A percentile compares a stretch with the other conserved stretches of the same genome.
These are phyloP conservation scores for Acropora tenuis DNA, from an alignment of 64 coral and sea anemone species.

Conservation along the genomic window DNA sequence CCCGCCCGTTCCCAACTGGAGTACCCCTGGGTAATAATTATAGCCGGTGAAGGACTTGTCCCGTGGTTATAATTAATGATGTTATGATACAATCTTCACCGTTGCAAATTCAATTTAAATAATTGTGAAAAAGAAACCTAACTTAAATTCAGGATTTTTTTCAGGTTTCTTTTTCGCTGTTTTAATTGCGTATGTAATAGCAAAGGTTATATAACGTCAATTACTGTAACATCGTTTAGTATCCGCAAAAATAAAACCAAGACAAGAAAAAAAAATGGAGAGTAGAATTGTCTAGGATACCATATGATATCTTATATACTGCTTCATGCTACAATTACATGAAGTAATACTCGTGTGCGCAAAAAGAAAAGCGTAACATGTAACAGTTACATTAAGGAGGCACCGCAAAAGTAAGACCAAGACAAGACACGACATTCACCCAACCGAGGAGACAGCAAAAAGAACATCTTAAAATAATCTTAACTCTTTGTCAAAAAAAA, in stretches of 20 bases:
- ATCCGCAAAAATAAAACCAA: neutral
- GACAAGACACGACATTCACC: neutral
- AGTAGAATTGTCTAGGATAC: conserved; percentile 4
- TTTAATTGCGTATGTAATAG: neutral
- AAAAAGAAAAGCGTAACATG: neutral
- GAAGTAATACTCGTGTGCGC: neutral
- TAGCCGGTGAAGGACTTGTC: neutral
- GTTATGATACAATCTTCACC: conserved; percentile 1
- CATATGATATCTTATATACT: neutral
- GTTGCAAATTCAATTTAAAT: neutral
- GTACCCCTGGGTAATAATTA: neutral
- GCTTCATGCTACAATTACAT: neutral
- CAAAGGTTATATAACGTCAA: neutral
- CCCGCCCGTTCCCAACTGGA: conserved; percentile 35
- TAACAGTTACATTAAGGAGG: neutral
- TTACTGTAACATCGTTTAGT: neutral
- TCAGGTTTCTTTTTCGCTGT: neutral
- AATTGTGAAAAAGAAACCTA: neutral
- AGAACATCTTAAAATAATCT: conserved; percentile 5
- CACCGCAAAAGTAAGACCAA: neutral
- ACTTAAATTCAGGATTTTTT: neutral
- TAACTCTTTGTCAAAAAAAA: neutral
- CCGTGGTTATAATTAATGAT: neutral
- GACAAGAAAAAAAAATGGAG: neutral
- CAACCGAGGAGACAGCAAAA: neutral